Percentiles rank a stretch among this genome's conserved stretches.
phyloP scores from a whole-genome alignment of 2,888 invertebrate species.

The Plagodis dolabraria region DNA sequence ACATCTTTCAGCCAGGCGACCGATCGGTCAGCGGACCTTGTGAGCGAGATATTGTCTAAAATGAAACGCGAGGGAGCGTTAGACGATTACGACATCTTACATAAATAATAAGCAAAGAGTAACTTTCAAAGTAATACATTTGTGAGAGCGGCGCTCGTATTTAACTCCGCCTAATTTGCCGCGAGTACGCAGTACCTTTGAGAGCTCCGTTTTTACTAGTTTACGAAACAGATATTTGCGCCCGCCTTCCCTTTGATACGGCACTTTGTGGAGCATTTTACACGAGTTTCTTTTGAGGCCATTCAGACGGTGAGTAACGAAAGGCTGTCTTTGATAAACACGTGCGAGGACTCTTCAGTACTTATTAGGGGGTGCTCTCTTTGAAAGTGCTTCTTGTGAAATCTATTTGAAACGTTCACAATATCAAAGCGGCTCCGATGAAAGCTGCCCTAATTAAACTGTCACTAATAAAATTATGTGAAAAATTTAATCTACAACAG shows the following conservation, averaged over 20 bases:
- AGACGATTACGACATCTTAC: slow-evolving; percentile 77
- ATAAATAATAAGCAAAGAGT: slow-evolving; percentile 81
- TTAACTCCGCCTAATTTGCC: slow-evolving; percentile 84
- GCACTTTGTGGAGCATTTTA: slow-evolving; percentile 85
- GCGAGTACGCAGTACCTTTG: slow-evolving; percentile 83
- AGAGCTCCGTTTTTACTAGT: slow-evolving; percentile 84
- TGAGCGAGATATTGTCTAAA: slow-evolving; percentile 56
- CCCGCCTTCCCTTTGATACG: slow-evolving; percentile 84
- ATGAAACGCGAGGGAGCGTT: slow-evolving; percentile 67
- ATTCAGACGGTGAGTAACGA: slow-evolving; percentile 85
- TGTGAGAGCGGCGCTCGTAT: slow-evolving; percentile 78
- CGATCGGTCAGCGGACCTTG: slow-evolving; percentile 38
- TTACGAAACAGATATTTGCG: slow-evolving; percentile 85
- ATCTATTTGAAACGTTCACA: slow-evolving; percentile 84
- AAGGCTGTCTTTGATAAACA: slow-evolving; percentile 86
- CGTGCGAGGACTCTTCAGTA: slow-evolving; percentile 85
- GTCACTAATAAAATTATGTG: slow-evolving; percentile 82
- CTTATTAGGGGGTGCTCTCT: slow-evolving; percentile 85
- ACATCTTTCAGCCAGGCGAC: slow-evolving; percentile 30
- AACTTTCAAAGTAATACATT: slow-evolving; percentile 79
- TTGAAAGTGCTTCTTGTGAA: slow-evolving; percentile 83
- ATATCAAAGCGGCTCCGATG: slow-evolving; percentile 80
- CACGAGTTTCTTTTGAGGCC: slow-evolving; percentile 85
- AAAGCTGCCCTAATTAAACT: slow-evolving; percentile 84
- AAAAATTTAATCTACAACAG: slow-evolving; percentile 75